Conservation (phyloP, 2,888 invertebrate species). For the Latrodectus hesperus region DNA sequence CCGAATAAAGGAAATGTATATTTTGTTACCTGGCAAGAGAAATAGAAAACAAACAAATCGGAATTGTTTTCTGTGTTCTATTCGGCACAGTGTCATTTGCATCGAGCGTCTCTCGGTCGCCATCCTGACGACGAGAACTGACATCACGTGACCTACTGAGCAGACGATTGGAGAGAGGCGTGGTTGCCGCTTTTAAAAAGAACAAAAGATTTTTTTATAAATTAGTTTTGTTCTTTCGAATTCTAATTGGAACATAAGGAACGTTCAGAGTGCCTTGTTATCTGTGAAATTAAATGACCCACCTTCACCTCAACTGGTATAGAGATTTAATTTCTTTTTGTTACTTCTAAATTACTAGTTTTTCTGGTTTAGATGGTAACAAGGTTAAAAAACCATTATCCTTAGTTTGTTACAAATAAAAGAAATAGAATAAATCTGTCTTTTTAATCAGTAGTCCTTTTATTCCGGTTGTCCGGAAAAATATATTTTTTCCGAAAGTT, state of each 20-base stretch:
- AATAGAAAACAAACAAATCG: conserved; percentile 36
- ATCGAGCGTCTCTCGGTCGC: conserved; percentile 35
- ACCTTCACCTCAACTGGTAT: background rate
- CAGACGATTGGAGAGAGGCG: conserved; percentile 22
- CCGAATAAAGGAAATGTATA: background rate
- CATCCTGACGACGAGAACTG: conserved; percentile 23
- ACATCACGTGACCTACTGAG: conserved; percentile 45
- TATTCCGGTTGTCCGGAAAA: no score
- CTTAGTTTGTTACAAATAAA: no score
- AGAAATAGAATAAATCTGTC: no score
- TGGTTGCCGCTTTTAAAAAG: conserved; percentile 43
- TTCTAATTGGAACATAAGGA: conserved; percentile 29
- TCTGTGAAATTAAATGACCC: conserved; percentile 29
- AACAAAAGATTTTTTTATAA: conserved; percentile 26
- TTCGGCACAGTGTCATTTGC: conserved; percentile 44
- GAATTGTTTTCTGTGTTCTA: conserved; percentile 13
- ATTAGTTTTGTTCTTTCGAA: conserved; percentile 5
- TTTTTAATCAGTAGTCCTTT: no score
- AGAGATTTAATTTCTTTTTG: conserved; percentile 2
- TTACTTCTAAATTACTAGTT: background rate
- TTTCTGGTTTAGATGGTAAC: background rate
- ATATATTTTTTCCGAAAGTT: no score
- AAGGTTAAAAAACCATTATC: no score
- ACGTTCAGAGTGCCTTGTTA: conserved; percentile 29
- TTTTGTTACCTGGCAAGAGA: conserved; percentile 26